Base-by-base conservation (phyloP, 2,888 invertebrate species). In the Lasioglossum lativentre region DNA sequence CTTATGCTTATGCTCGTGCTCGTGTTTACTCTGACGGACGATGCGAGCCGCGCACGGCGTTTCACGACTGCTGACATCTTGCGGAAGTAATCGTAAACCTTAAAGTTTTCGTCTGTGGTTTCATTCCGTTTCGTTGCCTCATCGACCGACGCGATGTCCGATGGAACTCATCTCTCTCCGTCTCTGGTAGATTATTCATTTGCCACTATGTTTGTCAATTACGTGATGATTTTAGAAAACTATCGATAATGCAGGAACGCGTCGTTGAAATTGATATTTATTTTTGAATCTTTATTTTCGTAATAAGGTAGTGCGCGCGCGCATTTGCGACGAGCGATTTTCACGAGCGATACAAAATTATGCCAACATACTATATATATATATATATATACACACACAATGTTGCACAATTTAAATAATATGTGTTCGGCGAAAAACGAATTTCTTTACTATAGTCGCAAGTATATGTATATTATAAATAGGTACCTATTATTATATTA, bases 11-110 rank as follows among this genome's bases (percentile, higher is more conserved):
- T 59, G 56, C 63, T 63, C 30, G 66, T 66, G 81, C 75, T 75
- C 73, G 88, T 92, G 90, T 92, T 92, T 92, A 92, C 92, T 86
- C 85, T 82, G 89, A 85, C 87, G 81, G 83, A 89, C 88, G 87
- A 87, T 73, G 87, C 82, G 85, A 86, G 85, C 83, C 85, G 88
- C 89, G 83, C 86, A 85, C 90, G 84, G 84, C 90, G 86, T 88
- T 88, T 72, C 56, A 40, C 27, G 1, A 14, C 75, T 45, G 19
- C 23, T 66, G 84, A 79, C 86, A 85, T 85, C 84, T 81, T 19
- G 70, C 70, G 70, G 71, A 19, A 3, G 0, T 8, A 23, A 8
- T 14, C 14, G 23, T 27, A 27, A 80, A 63, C 71, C 38, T 6
- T 8, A 23, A 12, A 66, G 12, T 52, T 52, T 52, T 52, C 52